Evolutionary conservation across 2,113 vertebrate species (phyloP).

Genomic region (Ovibos moschatus): DNA sequence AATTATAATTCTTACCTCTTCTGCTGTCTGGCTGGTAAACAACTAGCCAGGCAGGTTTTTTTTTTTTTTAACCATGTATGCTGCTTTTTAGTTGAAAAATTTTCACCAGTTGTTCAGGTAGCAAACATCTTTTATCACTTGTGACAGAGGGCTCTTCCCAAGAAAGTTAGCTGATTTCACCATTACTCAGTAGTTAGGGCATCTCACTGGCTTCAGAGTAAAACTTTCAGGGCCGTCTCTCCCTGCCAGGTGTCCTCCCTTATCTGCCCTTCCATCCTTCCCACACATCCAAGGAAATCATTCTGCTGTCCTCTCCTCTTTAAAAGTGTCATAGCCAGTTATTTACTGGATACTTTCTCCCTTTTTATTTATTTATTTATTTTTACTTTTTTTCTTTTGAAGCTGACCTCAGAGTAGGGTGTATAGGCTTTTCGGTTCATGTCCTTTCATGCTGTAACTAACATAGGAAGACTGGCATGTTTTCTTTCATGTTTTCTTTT

Average conservation of each 20-base stretch:
- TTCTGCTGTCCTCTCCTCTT: background rate
- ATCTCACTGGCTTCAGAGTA: background rate
- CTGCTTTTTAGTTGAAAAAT: slow-evolving; percentile 23
- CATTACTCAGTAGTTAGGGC: background rate
- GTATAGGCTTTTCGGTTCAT: background rate
- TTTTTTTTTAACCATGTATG: background rate
- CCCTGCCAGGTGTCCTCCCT: background rate
- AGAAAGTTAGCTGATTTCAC: background rate
- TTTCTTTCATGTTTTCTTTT: background rate
- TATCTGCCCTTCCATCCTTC: background rate
- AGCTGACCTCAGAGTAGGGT: background rate
- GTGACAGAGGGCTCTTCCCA: background rate
- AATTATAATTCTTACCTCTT: slow-evolving; percentile 21
- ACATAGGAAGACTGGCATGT: background rate
- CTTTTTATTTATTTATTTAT: background rate
- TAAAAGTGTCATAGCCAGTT: background rate
- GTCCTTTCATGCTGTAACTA: background rate
- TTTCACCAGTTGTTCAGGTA: slow-evolving; percentile 10
- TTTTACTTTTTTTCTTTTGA: background rate
- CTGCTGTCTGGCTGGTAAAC: background rate
- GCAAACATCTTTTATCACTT: background rate
- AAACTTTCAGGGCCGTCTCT: background rate
- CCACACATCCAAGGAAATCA: background rate
- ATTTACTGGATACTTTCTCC: background rate
- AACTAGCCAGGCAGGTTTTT: background rate